Evolutionary conservation across 2,113 vertebrate genomes (phyloP).

Genomic region (Martes martes): DNA sequence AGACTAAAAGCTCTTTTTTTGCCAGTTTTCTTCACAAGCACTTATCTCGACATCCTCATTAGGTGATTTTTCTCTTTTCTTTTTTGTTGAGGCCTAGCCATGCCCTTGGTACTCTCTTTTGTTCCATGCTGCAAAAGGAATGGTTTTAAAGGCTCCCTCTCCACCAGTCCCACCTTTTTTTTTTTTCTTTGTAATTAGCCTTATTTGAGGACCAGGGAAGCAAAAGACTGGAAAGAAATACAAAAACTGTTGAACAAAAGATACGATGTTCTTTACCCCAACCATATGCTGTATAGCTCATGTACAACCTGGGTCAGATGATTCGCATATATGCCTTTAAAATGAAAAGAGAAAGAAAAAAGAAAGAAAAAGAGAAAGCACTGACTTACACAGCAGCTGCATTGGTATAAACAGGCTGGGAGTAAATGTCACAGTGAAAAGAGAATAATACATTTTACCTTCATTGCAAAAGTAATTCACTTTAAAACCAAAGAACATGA

Average conservation of each 20-base stretch:
- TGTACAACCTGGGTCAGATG: slow-evolving; percentile 81
- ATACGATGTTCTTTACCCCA: slow-evolving; percentile 84
- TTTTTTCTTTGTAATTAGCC: slow-evolving; percentile 87
- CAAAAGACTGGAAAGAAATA: slow-evolving; percentile 85
- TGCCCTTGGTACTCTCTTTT: slow-evolving; percentile 87
- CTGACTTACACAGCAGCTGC: slow-evolving; percentile 75
- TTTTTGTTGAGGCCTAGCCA: slow-evolving; percentile 84
- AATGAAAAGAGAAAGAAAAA: slow-evolving; percentile 54
- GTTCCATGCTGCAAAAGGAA: slow-evolving; percentile 87
- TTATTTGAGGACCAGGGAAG: slow-evolving; percentile 87
- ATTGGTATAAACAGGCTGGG: slow-evolving; percentile 67
- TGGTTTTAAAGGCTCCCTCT: slow-evolving; percentile 88
- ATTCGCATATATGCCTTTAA: slow-evolving; percentile 78
- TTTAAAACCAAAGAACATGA: slow-evolving; percentile 73
- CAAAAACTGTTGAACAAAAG: slow-evolving; percentile 86
- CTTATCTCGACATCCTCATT: slow-evolving; percentile 90
- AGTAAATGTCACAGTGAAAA: slow-evolving; percentile 70
- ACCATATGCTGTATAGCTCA: slow-evolving; percentile 79
- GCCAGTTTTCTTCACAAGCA: slow-evolving; percentile 88
- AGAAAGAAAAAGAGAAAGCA: slow-evolving; percentile 44
- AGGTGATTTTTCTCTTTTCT: slow-evolving; percentile 88
- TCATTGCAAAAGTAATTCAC: slow-evolving; percentile 70
- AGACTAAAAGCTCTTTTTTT: slow-evolving; percentile 90
- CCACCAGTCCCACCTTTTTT: slow-evolving; percentile 84
- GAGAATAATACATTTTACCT: slow-evolving; percentile 73